phyloP scores from a whole-genome alignment of 2,113 vertebrate genomes.

The Merops nubicus region DNA sequence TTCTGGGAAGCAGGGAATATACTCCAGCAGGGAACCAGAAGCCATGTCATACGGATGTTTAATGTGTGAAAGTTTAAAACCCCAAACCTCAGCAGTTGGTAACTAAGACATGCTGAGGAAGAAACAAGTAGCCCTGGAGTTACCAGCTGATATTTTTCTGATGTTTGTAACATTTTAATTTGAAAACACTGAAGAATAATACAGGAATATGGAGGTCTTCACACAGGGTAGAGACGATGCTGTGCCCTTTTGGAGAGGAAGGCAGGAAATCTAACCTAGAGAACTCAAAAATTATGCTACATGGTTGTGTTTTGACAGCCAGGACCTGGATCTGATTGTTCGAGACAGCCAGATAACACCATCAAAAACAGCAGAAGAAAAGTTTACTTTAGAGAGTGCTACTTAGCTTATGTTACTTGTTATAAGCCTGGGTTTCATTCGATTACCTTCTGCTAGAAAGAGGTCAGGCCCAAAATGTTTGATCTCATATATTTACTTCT shows the following conservation, averaged over 20 bases:
- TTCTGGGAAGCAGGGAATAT: slow-evolving; percentile 1
- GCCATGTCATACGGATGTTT: not conserved
- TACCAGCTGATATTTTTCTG: not conserved
- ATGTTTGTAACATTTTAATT: not conserved
- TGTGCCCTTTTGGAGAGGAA: not conserved
- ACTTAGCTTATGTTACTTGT: not conserved
- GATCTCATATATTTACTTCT: not conserved
- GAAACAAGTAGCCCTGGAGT: not conserved
- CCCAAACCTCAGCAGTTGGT: not conserved
- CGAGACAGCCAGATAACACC: not conserved
- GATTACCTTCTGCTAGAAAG: not conserved
- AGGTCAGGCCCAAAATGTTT: not conserved
- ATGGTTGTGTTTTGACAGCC: not conserved
- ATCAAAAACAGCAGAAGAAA: not conserved
- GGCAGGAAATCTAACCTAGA: not conserved
- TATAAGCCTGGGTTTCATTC: not conserved
- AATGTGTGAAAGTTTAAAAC: not conserved
- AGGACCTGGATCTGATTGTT: not conserved
- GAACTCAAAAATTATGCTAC: not conserved
- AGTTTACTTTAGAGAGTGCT: not conserved
- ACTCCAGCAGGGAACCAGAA: not conserved
- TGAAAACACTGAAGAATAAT: not conserved
- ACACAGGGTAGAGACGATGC: accelerated
- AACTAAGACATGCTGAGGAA: not conserved
- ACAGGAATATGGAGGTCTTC: not conserved